Base-by-base conservation (phyloP, 2,888 invertebrate genomes). In the Erpobdella octoculata region DNA sequence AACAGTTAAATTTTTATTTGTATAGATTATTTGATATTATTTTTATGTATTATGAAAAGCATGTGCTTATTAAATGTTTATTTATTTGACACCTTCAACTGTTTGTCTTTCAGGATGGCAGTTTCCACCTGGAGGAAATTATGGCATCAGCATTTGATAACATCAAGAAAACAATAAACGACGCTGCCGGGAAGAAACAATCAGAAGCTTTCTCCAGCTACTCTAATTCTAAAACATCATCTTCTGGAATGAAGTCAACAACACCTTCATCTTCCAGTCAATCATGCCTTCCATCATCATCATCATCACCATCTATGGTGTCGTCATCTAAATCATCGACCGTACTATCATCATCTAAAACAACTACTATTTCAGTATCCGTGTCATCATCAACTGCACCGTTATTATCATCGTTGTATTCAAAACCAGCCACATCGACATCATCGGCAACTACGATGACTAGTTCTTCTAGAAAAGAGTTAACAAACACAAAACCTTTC, bases 61-160 rank as follows among this genome's bases (percentile, higher is more conserved):
- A n/a, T n/a, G n/a, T n/a, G n/a, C n/a, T n/a, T n/a, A n/a, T n/a
- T n/a, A n/a, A n/a, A n/a, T n/a, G n/a, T n/a, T n/a, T n/a, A n/a
- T n/a, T n/a, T n/a, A n/a, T n/a, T n/a, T n/a, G n/a, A n/a, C n/a
- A n/a, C n/a, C 53, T 53, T 6, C 21, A 53, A 53, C 28, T 28
- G 21, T 9, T 21, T n/a, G 46, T 53, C 28, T 18, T 18, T 28
- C 53, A 41, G 67, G 67, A 67, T 31, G 65, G 37, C 1, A 65
- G 65, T 21, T 67, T 67, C 46, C 33, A 41, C 31, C 41, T 67
- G 12, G 67, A 67, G 33, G 67, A 67, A 31, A 38, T 67, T 31
- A 67, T 67, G 67, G 41, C 67, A 33, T 67, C 67, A 41, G 67
- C 67, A n/a, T 67, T 67, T 38, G 67, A 67, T 15, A 31, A 37